Percentiles rank a stretch among this genome's conserved stretches.
Evolutionary conservation across 2,113 vertebrate species (phyloP).

Genomic region (Orthonyx spaldingii): DNA sequence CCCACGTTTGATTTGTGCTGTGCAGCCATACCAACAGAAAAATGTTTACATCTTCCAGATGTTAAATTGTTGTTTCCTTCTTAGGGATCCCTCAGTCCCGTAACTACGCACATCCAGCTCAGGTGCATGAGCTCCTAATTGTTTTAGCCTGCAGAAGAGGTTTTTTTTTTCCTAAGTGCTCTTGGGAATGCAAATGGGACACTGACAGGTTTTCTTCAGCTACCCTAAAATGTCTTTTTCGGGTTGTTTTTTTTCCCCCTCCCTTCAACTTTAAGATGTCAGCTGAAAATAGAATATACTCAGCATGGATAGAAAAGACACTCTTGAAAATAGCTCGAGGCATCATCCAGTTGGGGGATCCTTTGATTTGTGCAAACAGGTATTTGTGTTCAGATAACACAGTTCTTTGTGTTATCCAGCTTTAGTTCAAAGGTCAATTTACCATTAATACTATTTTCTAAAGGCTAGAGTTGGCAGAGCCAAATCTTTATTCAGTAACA

Average conservation of each 20-base stretch:
- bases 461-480: not conserved
- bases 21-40: not conserved
- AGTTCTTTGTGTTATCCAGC: not conserved
- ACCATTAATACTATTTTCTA: not conserved
- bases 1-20: fast-evolving
- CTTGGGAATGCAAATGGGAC: not conserved
- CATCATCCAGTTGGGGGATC: not conserved
- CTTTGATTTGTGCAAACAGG: not conserved
- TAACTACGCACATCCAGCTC: not conserved
- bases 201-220: not conserved
- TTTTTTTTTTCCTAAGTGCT: not conserved
- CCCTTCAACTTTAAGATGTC: not conserved
- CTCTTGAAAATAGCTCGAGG: not conserved
- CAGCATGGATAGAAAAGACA: not conserved
- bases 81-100: not conserved
- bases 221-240: not conserved
- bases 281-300: not conserved
- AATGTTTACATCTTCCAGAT: not conserved
- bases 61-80: not conserved
- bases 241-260: too few species aligned
- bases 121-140: not conserved
- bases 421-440: not conserved
- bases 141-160: not conserved
- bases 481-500: not conserved
- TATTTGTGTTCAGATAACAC: not conserved